phyloP scores from a whole-genome alignment of 2,888 invertebrate species.

The Lepidochrysops patricia region DNA sequence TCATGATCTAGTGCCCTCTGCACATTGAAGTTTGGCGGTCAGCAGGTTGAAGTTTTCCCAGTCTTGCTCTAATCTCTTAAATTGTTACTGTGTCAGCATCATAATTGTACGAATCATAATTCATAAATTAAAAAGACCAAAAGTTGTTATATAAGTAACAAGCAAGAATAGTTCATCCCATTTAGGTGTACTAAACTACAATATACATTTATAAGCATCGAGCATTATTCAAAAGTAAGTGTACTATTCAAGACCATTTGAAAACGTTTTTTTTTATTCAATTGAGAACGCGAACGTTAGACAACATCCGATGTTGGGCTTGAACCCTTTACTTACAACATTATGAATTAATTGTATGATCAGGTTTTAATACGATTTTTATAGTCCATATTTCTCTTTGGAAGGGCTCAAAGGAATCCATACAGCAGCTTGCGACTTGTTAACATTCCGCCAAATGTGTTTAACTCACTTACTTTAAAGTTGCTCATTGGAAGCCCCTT shows the following conservation, averaged over 20 bases:
- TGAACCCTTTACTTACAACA: conserved; percentile 32
- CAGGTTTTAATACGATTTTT: conserved; percentile 31
- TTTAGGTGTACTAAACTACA: too few species aligned
- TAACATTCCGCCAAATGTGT: conserved; percentile 10
- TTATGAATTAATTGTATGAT: conserved; percentile 37
- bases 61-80: too few species aligned
- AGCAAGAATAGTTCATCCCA: too few species aligned
- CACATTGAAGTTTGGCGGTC: too few species aligned
- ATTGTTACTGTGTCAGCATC: too few species aligned
- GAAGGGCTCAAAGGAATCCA: not conserved
- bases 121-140: too few species aligned
- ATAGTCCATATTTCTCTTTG: conserved; percentile 8
- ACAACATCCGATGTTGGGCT: conserved; percentile 31
- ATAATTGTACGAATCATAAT: too few species aligned
- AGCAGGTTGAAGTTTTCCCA: too few species aligned
- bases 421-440: conserved; percentile 9
- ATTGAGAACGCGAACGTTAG: conserved; percentile 33
- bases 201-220: not conserved
- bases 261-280: not conserved
- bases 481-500: not conserved
- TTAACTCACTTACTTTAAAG: not conserved
- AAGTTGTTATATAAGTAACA: too few species aligned
- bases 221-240: not conserved
- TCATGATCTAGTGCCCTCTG: too few species aligned
- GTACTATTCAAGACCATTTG: conserved; percentile 3